Percentiles rank a stretch among this genome's conserved stretches.
Evolutionary conservation across 2,888 invertebrate genomes (phyloP).

Genomic region (Drosophila fungiperda): DNA sequence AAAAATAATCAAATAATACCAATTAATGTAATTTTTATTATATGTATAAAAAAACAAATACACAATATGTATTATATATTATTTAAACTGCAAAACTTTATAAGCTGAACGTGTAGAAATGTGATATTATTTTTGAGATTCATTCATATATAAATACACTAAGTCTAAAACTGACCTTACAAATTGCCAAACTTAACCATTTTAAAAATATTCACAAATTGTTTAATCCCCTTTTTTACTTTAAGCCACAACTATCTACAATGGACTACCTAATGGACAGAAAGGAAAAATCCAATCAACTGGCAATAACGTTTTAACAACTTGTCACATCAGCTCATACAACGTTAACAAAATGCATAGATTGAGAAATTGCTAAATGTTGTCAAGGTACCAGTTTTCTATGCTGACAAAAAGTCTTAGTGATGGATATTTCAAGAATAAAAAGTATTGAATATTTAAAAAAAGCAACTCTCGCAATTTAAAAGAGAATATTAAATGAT

Average conservation of each 20-base stretch:
- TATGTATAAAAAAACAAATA: background rate
- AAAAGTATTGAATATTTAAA: background rate
- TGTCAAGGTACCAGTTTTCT: slow-evolving; percentile 3
- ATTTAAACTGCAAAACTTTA: background rate
- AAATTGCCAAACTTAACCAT: background rate
- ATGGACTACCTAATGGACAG: background rate
- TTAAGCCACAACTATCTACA: background rate
- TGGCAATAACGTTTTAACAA: slow-evolving; percentile 10
- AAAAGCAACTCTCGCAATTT: background rate
- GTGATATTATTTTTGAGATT: background rate
- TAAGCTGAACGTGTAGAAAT: background rate
- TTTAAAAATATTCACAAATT: slow-evolving; percentile 11
- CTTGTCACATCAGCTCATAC: slow-evolving; percentile 3
- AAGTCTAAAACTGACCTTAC: background rate
- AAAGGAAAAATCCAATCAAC: slow-evolving; percentile 22
- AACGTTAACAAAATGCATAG: slow-evolving; percentile 16
- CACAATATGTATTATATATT: background rate
- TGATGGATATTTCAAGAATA: background rate
- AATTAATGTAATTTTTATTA: background rate
- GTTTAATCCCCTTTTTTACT: background rate
- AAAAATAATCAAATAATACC: no score
- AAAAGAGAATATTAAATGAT: background rate
- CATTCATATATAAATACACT: no score
- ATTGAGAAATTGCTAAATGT: background rate
- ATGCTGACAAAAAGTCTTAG: background rate